Base-by-base conservation (phyloP, 2,888 invertebrate species). In the Xanthostigma xanthostigma region DNA sequence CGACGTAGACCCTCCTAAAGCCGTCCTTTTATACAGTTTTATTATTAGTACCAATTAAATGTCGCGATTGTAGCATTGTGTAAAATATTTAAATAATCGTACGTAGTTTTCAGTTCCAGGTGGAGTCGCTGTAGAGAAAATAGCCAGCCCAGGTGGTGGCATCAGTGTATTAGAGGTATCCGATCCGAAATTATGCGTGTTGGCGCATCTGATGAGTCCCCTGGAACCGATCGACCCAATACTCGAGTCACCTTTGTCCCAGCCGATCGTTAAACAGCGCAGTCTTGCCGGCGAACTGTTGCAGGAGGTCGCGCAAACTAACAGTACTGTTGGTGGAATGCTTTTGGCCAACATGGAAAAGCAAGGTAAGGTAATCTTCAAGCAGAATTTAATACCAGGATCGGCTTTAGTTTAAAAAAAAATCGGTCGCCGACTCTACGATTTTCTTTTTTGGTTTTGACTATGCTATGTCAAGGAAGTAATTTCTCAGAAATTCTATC, bases 181-280 rank as follows among this genome's bases (percentile, higher is more conserved):
- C 49, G 91, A 92, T 68, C 91, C 91, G 3, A 91, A 91, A 66
- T 73, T 88, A 55, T 89, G 88, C 67, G 82, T 91, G 59, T 70
- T 90, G 53, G 88, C 89, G 46, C 91, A 92, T 64, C 73, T 92
- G 56, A 91, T 91, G 90, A 87, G 89, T 57, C 88, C 87, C 0
- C 64, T 91, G 60, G 89, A 89, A 63, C 80, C 90, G 1, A 80
- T 90, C 55, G 89, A 89, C 65, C 89, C 90, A 8, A 74, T 88
- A 47, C 68, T 90, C 58, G 91, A 91, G 66, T 87, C 90, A 5
- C 90, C 90, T 1, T 71, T 89, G 49, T 75, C 85, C 27, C 82
- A 84, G 64, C 89, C 90, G 2, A 66, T 89, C 56, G 74, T 82
- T 49, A 79, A 84, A 59, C 90, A 91, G 65, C 78, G 82, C 57